Conservation (phyloP, 2,113 vertebrate species). For the Prinia subflava region DNA sequence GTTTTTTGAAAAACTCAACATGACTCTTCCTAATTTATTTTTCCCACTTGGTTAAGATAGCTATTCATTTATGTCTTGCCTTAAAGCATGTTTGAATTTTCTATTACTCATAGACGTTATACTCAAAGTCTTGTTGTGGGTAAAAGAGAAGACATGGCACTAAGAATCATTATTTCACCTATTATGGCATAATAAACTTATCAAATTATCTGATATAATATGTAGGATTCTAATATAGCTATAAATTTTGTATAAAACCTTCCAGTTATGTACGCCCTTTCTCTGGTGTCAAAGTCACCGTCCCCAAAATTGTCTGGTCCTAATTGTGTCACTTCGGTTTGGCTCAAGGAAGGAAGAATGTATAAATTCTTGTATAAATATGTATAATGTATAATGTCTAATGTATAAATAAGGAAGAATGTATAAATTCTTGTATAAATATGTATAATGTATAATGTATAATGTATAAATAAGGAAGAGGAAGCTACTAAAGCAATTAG, state of each 20-base stretch:
- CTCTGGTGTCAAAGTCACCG: not conserved
- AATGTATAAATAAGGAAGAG: too few relatives aligned
- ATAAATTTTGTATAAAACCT: not conserved
- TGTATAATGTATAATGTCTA: too few relatives aligned
- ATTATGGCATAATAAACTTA: not conserved
- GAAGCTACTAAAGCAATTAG: not conserved
- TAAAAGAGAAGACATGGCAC: not conserved
- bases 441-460: too few relatives aligned
- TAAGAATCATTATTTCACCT: not conserved
- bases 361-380: too few relatives aligned
- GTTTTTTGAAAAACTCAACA: not conserved
- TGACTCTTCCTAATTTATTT: not conserved
- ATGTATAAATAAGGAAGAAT: too few relatives aligned
- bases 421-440: too few relatives aligned
- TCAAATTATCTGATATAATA: not conserved
- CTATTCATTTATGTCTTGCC: not conserved
- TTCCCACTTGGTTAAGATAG: not conserved
- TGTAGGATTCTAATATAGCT: not conserved
- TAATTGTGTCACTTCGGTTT: not conserved
- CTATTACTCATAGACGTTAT: not conserved
- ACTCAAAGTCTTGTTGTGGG: not conserved
- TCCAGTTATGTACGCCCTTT: not conserved
- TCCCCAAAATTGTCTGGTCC: not conserved
- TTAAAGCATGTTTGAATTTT: not conserved
- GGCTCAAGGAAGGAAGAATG: not conserved